Evolutionary conservation across 2,113 vertebrate genomes (phyloP).

Genomic region (Callipepla squamata): DNA sequence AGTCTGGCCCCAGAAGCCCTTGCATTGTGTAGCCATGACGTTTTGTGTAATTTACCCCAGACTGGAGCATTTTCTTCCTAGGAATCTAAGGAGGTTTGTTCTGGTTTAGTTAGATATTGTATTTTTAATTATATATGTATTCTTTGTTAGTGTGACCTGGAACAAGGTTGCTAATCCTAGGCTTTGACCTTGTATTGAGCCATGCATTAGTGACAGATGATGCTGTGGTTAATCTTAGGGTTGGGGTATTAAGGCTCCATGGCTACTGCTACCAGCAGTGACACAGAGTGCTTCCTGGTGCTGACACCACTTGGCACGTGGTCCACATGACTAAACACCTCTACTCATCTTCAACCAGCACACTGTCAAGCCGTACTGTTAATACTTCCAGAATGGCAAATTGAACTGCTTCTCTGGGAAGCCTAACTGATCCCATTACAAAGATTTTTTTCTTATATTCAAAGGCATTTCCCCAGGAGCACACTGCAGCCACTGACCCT

Average conservation of each 20-base stretch:
- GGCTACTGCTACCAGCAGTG: not conserved
- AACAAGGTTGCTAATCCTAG: not conserved
- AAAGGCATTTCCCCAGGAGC: not conserved
- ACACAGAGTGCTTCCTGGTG: not conserved
- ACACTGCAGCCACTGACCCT: not conserved
- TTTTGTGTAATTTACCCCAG: not conserved
- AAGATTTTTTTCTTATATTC: not conserved
- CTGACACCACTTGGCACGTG: not conserved
- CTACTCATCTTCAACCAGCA: not conserved
- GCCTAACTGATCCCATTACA: rapidly evolving
- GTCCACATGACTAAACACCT: rapidly evolving
- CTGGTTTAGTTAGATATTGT: not conserved
- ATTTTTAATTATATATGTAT: not conserved
- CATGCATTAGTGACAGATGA: not conserved
- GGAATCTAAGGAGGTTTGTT: not conserved
- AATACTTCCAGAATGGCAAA: not conserved
- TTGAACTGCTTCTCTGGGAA: not conserved
- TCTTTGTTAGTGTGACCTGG: not conserved
- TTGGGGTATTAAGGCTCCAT: not conserved
- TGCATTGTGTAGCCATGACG: not conserved
- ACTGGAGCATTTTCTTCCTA: not conserved
- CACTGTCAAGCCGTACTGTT: rapidly evolving
- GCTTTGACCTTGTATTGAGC: not conserved
- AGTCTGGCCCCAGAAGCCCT: not conserved
- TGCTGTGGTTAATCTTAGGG: not conserved